Evolutionary conservation across 2,113 vertebrate species (phyloP).

Genomic region (Nycticryphes semicollaris): DNA sequence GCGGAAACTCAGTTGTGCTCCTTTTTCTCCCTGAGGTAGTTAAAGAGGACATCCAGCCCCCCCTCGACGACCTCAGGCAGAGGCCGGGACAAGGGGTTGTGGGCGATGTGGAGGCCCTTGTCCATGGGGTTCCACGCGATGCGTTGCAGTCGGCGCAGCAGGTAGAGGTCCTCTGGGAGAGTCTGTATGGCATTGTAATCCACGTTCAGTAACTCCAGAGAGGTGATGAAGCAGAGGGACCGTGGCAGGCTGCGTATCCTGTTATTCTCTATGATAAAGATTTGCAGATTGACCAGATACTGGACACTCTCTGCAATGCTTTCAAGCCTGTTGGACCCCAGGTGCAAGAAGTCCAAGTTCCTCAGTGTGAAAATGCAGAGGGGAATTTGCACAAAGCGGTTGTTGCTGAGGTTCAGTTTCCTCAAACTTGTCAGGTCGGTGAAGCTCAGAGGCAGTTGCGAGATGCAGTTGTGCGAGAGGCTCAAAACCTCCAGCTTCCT

Average conservation of each 20-base stretch:
- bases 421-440: slow-evolving; percentile 77
- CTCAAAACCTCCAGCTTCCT: slow-evolving; percentile 88
- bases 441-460: slow-evolving; percentile 81
- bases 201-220: slow-evolving; percentile 88
- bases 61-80: slow-evolving; percentile 86
- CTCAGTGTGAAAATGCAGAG: slow-evolving; percentile 87
- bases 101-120: slow-evolving; percentile 90
- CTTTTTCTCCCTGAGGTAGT: slow-evolving; percentile 86
- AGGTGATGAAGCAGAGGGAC: slow-evolving; percentile 82
- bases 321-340: slow-evolving; percentile 90
- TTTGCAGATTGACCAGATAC: slow-evolving; percentile 85
- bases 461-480: slow-evolving; percentile 89
- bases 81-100: slow-evolving; percentile 89
- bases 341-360: slow-evolving; percentile 87
- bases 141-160: slow-evolving; percentile 78
- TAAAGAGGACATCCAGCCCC: slow-evolving; percentile 85
- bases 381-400: slow-evolving; percentile 86
- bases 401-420: slow-evolving; percentile 95
- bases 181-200: slow-evolving; percentile 90
- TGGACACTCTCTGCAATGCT: slow-evolving; percentile 90
- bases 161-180: slow-evolving; percentile 85
- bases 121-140: slow-evolving; percentile 92
- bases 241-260: slow-evolving; percentile 83
- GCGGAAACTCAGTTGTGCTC: slow-evolving; percentile 38
- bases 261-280: slow-evolving; percentile 90